Evolutionary conservation across 2,797 vertebrate species (phyloP).

Genomic region (Rhynchonycteris naso): DNA sequence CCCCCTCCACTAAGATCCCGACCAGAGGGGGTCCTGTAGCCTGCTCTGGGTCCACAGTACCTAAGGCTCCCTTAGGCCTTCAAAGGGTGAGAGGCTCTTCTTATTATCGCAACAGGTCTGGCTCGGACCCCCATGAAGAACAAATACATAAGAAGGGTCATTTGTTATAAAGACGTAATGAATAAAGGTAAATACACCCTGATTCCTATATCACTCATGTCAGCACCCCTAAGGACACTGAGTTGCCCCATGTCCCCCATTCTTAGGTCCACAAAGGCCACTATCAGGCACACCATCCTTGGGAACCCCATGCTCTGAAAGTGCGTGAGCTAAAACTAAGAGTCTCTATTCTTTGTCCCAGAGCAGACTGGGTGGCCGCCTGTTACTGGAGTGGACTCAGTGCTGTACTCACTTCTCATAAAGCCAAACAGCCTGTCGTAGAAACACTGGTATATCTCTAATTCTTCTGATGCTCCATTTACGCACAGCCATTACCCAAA

Average conservation of each 20-base stretch:
- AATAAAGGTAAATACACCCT: neutral
- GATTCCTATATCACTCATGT: neutral
- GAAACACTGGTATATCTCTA: neutral
- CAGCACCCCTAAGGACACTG: neutral
- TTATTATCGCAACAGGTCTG: neutral
- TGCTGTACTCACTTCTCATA: neutral
- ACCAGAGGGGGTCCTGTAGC: neutral
- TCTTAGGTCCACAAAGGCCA: neutral
- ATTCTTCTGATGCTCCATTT: constrained; percentile 53
- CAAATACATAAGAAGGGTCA: too few relatives aligned
- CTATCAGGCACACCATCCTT: too few relatives aligned
- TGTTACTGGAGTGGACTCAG: neutral
- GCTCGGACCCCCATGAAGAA: neutral
- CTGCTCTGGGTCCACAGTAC: neutral
- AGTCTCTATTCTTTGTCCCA: neutral
- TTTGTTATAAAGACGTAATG: neutral
- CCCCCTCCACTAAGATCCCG: too few relatives aligned
- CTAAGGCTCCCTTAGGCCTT: neutral
- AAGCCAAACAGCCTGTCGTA: neutral
- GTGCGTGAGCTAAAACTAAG: too few relatives aligned
- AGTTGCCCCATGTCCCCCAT: too few relatives aligned
- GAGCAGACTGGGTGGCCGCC: neutral
- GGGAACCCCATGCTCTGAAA: neutral
- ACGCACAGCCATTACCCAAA: constrained; percentile 40
- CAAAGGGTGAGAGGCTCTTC: neutral